phyloP scores from a whole-genome alignment of 2,113 vertebrate species.

The Capreolus pygargus region DNA sequence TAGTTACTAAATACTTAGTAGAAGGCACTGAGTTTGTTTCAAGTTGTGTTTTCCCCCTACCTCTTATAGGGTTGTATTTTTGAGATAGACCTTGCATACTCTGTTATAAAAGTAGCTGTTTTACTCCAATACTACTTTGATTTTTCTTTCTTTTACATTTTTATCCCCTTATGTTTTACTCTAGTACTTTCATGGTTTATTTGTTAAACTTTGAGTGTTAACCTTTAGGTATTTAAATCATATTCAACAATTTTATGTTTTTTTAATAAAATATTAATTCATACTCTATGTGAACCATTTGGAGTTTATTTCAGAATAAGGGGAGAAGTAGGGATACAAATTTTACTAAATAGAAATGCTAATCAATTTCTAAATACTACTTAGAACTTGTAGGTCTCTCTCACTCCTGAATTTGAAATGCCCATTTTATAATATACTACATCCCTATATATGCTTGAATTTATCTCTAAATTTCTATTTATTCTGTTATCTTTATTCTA shows the following conservation, averaged over 20 bases:
- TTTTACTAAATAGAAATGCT: conserved; percentile 5
- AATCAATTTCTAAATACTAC: not conserved
- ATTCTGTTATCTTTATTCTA: not conserved
- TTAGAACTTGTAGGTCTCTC: not conserved
- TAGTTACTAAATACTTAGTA: not conserved
- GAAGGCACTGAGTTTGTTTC: not conserved
- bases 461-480: not conserved
- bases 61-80: not conserved
- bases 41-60: not conserved
- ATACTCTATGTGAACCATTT: not conserved
- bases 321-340: not conserved
- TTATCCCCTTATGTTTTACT: not conserved
- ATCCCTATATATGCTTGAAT: not conserved
- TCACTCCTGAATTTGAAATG: not conserved
- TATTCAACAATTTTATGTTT: not conserved
- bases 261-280: not conserved
- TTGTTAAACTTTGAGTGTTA: not conserved
- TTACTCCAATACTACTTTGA: not conserved
- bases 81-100: not conserved
- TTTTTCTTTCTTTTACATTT: conserved; percentile 6
- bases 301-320: not conserved
- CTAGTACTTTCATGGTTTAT: not conserved
- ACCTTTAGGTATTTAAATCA: not conserved
- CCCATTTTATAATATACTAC: not conserved
- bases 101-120: not conserved